Evolutionary conservation across 2,797 vertebrate species (phyloP).

Genomic region (Tokudaia tokunoshimensis): DNA sequence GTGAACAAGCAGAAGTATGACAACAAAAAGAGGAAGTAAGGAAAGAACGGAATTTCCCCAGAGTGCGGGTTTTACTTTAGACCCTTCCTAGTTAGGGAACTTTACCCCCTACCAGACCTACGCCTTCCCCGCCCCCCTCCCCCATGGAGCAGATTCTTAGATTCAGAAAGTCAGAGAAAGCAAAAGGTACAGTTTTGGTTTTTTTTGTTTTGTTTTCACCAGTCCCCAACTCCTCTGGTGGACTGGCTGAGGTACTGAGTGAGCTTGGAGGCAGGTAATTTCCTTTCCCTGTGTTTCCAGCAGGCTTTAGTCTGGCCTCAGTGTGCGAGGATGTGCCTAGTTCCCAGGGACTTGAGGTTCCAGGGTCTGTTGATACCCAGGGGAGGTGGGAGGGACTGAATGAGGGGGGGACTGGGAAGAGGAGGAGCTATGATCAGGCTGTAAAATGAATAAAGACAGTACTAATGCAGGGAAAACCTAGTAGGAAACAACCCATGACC

Average conservation of each 20-base stretch:
- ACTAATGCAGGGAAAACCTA: slow-evolving; percentile 35
- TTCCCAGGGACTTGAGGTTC: no score
- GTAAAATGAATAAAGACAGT: background rate
- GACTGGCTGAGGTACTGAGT: background rate
- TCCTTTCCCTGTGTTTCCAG: background rate
- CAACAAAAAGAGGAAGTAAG: background rate
- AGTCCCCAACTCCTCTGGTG: slow-evolving; percentile 76
- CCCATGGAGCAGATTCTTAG: background rate
- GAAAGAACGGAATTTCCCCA: background rate
- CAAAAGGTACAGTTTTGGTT: background rate
- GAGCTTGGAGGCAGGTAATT: background rate
- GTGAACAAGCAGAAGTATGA: background rate
- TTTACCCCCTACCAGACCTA: background rate
- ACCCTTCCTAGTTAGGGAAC: background rate
- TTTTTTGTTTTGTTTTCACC: slow-evolving; percentile 11
- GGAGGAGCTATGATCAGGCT: no score
- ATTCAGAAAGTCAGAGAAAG: background rate
- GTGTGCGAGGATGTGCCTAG: no score
- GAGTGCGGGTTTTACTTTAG: background rate
- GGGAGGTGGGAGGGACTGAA: no score
- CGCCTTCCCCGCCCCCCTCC: no score
- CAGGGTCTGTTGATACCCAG: no score
- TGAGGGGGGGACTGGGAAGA: no score
- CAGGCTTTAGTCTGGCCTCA: background rate
- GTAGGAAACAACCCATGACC: slow-evolving; percentile 70